phyloP scores from a whole-genome alignment of 1,140 invertebrate species.

The Drepana arcuata region DNA sequence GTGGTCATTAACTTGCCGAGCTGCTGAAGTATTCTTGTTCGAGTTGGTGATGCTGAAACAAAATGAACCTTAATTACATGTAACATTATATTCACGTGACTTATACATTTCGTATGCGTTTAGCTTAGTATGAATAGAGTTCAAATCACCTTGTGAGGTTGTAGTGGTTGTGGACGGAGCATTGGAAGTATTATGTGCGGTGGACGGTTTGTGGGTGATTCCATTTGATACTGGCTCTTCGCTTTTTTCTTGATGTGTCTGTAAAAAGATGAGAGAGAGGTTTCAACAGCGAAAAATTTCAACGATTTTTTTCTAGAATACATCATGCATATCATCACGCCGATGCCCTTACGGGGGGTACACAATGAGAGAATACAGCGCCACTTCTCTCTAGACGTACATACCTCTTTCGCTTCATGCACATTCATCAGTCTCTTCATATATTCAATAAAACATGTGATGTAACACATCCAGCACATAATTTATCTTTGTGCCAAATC shows the following conservation, averaged over 20 bases:
- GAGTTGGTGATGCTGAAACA: slow-evolving; percentile 71
- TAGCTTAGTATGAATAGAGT: neutral
- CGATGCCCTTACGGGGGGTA: too few species aligned
- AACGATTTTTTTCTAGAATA: too few species aligned
- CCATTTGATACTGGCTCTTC: slow-evolving; percentile 41
- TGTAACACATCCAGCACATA: too few species aligned
- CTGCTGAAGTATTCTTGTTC: slow-evolving; percentile 80
- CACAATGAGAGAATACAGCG: too few species aligned
- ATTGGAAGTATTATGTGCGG: slow-evolving; percentile 19
- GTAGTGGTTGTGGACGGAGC: slow-evolving; percentile 41
- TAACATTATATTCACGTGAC: neutral
- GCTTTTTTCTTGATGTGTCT: slow-evolving; percentile 29
- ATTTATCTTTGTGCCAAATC: too few species aligned
- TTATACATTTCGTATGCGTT: neutral
- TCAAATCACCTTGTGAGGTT: slow-evolving; percentile 48
- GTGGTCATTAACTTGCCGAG: slow-evolving; percentile 92
- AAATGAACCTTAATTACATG: slow-evolving; percentile 2
- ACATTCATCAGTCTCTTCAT: too few species aligned
- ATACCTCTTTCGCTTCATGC: too few species aligned
- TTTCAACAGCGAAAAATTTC: neutral
- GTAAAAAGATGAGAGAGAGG: slow-evolving; percentile 5
- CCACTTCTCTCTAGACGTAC: too few species aligned
- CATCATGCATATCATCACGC: too few species aligned
- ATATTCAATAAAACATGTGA: too few species aligned
- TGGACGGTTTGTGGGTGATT: slow-evolving; percentile 29